These are phyloP conservation scores for Aegotheles bennettii DNA, from an alignment of 2,113 vertebrate genomes.

Conservation along the genomic window DNA sequence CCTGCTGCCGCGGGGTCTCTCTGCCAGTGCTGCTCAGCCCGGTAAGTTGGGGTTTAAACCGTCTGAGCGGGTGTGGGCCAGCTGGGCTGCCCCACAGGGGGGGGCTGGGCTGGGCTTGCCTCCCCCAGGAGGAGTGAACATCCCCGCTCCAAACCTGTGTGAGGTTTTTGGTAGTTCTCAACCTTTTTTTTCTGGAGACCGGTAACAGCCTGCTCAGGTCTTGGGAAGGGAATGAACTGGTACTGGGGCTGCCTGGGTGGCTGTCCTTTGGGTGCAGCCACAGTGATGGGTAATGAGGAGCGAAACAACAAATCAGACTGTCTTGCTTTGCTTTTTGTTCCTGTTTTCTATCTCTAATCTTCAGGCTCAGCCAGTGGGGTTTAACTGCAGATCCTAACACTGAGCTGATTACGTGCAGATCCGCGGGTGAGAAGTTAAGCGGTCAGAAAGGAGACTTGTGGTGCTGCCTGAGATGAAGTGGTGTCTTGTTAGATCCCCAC, in stretches of 20 bases:
- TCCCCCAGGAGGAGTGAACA: not conserved
- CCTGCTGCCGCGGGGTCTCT: accelerated
- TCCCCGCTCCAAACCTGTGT: not conserved
- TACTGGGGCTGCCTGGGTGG: not conserved
- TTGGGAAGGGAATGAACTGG: not conserved
- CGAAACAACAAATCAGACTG: not conserved
- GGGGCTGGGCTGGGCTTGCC: accelerated
- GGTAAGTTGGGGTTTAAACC: not conserved
- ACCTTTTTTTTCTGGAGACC: not conserved
- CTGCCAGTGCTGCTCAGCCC: not conserved
- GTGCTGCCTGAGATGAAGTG: not conserved
- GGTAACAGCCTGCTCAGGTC: not conserved
- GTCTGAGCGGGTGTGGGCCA: not conserved
- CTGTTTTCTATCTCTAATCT: not conserved
- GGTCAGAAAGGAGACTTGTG: not conserved
- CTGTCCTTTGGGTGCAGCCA: not conserved
- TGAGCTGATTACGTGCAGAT: not conserved
- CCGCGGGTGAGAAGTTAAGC: not conserved
- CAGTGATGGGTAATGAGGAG: not conserved
- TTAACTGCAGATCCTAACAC: not conserved
- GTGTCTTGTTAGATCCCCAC: not conserved
- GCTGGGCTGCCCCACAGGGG: not conserved
- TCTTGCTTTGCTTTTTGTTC: not conserved
- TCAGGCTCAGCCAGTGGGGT: not conserved
- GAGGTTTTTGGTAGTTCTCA: not conserved